A percentile compares a stretch with the other conserved stretches of the same genome.
phyloP scores from a whole-genome alignment of 2,113 vertebrate genomes.

The Aix galericulata region DNA sequence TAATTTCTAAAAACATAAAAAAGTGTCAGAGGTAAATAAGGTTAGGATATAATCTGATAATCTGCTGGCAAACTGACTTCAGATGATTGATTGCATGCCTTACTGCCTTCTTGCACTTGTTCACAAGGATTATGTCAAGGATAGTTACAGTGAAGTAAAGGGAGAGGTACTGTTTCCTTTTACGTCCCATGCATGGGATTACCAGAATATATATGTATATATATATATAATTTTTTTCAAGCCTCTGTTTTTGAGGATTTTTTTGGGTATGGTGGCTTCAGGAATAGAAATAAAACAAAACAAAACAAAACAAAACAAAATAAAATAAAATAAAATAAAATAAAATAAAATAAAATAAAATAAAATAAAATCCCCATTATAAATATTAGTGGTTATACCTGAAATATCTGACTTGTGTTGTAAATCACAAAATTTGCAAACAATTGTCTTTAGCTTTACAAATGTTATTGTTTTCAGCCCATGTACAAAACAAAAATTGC shows the following conservation, averaged over 20 bases:
- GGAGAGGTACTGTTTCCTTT: not conserved
- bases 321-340: not conserved
- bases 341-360: not conserved
- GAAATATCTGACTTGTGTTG: not conserved
- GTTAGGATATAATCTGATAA: fast-evolving
- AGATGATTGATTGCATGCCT: not conserved
- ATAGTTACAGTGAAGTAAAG: not conserved
- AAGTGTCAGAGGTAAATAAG: not conserved
- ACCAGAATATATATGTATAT: not conserved
- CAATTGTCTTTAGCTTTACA: not conserved
- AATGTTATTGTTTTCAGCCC: not conserved
- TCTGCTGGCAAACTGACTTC: not conserved
- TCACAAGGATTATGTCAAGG: not conserved
- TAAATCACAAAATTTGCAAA: not conserved
- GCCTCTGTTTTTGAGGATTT: not conserved
- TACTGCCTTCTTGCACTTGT: not conserved
- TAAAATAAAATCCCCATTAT: not conserved
- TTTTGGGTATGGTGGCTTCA: not conserved
- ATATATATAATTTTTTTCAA: not conserved
- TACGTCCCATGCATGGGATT: not conserved
- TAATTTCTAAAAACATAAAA: not conserved
- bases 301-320: not conserved
- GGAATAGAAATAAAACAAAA: not conserved
- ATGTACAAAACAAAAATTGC: not conserved
- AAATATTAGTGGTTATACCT: not conserved